These are phyloP conservation scores for Caenorhabditis imperialis DNA, from an alignment of 2,888 invertebrate genomes.

Conservation along the genomic window DNA sequence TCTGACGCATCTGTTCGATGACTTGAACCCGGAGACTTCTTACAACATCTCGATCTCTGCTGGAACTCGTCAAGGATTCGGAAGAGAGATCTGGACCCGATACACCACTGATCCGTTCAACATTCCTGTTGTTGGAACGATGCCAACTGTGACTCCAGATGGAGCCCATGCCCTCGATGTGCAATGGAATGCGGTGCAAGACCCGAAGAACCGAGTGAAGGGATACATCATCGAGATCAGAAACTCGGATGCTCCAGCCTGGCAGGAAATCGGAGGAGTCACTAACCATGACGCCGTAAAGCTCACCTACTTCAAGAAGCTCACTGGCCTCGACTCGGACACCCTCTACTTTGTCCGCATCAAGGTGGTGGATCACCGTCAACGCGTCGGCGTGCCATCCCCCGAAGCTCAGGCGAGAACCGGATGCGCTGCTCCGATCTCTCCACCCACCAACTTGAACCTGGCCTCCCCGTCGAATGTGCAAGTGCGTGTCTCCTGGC, in stretches of 20 bases:
- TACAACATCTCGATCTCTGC: slow-evolving; percentile 77
- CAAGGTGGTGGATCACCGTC: slow-evolving; percentile 75
- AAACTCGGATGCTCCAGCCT: slow-evolving; percentile 71
- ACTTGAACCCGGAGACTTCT: slow-evolving; percentile 76
- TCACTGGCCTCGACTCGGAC: slow-evolving; percentile 79
- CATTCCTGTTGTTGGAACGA: slow-evolving; percentile 72
- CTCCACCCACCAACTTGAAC: slow-evolving; percentile 76
- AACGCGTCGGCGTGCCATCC: slow-evolving; percentile 73
- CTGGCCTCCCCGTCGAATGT: slow-evolving; percentile 70
- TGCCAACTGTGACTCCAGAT: slow-evolving; percentile 71
- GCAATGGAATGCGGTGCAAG: slow-evolving; percentile 75
- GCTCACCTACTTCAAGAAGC: slow-evolving; percentile 74
- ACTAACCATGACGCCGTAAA: slow-evolving; percentile 74
- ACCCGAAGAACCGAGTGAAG: slow-evolving; percentile 73
- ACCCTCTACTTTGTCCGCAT: slow-evolving; percentile 80
- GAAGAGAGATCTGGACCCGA: slow-evolving; percentile 75
- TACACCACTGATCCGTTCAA: slow-evolving; percentile 77
- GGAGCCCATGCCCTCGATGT: slow-evolving; percentile 75
- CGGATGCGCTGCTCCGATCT: slow-evolving; percentile 76
- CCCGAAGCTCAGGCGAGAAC: slow-evolving; percentile 78
- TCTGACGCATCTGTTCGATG: slow-evolving; percentile 72
- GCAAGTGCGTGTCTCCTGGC: slow-evolving; percentile 76
- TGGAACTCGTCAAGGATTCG: slow-evolving; percentile 75
- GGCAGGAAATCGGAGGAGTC: slow-evolving; percentile 75
- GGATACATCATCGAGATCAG: slow-evolving; percentile 77